Evolutionary conservation across 2,113 vertebrate genomes (phyloP), one percentile per base, ranked within the genome.

Genomic region (Pogona vitticeps): DNA sequence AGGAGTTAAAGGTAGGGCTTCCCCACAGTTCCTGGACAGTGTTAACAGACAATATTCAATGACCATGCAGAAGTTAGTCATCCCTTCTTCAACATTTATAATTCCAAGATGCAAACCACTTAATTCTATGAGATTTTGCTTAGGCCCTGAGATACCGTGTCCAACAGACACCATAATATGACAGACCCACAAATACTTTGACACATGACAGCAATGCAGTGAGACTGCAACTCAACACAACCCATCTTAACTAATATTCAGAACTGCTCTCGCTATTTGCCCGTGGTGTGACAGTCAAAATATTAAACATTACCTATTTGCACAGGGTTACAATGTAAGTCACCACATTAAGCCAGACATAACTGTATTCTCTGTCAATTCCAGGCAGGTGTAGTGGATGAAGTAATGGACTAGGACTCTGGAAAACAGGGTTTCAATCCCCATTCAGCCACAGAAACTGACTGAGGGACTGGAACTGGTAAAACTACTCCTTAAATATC

Each of bases 1-100:
- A 93, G 91, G 84, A 90, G 79, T 85, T 92, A 80, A 88, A 91
- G 83, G 90, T 89, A 94, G 92, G 83, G 58, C 61, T 91, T 89
- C 40, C 79, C 84, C 10, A 9, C 38, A 61, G 67, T 86, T 86
- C 0, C 6, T 83, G 42, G 23, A 70, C 28, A 86, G 31, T 80
- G 13, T 75, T 81, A 33, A 65, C 31, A 40, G 71, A 75, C 42
- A 75, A 61, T 42, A 33, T 59, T 61, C 42, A 15, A 46, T 63
- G 56, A 46, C 31, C n/a, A 73, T 46, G 33, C 42, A 28, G 46
- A 63, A 17, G 18, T 42, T 72, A 23, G 61, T 18, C 73, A 79
- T 46, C 3, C 31, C 9, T 72, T 71, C 70, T 17, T 14, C 28
- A 82, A 31, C 65, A 68, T 68, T 31, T 52, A 67, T 67, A 65